phyloP scores from a whole-genome alignment of 2,113 vertebrate genomes.

The Phaethornis superciliosus region DNA sequence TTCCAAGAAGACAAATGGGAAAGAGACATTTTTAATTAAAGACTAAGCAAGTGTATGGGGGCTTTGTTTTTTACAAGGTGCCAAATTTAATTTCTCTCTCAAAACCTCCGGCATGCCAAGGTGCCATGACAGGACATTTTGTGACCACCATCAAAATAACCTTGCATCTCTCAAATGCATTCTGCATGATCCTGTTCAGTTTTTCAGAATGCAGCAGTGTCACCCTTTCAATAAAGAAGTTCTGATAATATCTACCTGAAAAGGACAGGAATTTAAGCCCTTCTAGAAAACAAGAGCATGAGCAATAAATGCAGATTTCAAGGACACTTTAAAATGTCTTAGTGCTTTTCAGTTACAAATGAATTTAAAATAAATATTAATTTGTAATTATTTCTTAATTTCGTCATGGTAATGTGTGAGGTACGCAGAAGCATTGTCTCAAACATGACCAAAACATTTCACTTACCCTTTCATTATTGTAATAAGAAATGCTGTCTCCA shows the following conservation, averaged over 20 bases:
- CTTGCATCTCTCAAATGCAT: background rate
- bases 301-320: background rate
- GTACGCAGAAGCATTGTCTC: background rate
- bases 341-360: background rate
- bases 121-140: background rate
- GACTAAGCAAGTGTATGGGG: accelerated
- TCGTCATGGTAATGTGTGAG: background rate
- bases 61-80: background rate
- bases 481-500: constrained; percentile 89
- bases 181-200: background rate
- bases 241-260: background rate
- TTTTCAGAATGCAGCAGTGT: background rate
- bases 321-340: background rate
- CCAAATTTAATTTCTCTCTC: background rate
- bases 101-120: background rate
- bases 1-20: background rate
- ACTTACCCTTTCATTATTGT: constrained; percentile 92
- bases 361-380: background rate
- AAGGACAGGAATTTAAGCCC: background rate
- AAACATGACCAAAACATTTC: background rate
- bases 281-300: background rate
- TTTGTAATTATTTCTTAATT: background rate
- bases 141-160: background rate
- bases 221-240: background rate
- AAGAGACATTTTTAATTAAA: background rate